phyloP scores from a whole-genome alignment of 2,113 vertebrate species.

The Pomatostomus ruficeps region DNA sequence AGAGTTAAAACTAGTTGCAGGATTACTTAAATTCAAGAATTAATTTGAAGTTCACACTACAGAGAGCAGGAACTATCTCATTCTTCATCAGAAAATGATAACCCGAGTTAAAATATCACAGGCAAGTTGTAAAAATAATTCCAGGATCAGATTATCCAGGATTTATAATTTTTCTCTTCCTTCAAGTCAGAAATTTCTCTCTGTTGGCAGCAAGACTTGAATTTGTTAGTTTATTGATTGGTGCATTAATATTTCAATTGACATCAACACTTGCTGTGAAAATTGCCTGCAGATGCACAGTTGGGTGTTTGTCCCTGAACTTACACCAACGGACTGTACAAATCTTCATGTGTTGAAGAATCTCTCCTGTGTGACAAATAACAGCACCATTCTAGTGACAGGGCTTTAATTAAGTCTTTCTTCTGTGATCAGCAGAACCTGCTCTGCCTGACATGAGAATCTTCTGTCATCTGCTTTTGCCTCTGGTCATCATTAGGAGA shows the following conservation, averaged over 20 bases:
- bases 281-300: not conserved
- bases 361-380: not conserved
- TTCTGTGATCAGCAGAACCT: not conserved
- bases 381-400: not conserved
- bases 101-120: not conserved
- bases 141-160: not conserved
- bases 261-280: not conserved
- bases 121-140: not conserved
- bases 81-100: not conserved
- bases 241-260: not conserved
- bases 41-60: not conserved
- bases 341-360: not conserved
- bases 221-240: not conserved
- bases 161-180: not conserved
- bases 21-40: not conserved
- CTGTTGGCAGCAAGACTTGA: not conserved
- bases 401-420: not conserved
- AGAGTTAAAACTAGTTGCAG: not conserved
- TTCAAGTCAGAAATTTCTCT: not conserved
- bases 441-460: not conserved
- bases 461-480: not conserved
- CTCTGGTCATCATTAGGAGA: not conserved
- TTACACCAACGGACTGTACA: not conserved
- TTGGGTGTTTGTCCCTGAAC: not conserved
- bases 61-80: not conserved